A percentile compares a stretch with the other conserved stretches of the same genome.
Conservation (phyloP, 2,888 invertebrate species). For the Tipula unca region DNA sequence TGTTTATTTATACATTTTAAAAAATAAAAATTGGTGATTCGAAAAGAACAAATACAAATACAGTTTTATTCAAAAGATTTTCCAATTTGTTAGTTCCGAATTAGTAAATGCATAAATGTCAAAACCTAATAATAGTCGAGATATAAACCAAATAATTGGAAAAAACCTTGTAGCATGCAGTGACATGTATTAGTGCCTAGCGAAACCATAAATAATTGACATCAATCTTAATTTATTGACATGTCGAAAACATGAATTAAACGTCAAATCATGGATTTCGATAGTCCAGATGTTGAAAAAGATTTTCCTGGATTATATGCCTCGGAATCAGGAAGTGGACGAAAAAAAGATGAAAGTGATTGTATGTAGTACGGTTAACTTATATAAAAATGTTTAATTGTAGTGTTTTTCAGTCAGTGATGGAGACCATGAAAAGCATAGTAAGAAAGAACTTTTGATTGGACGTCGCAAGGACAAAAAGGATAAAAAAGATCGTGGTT, state of each 20-base stretch:
- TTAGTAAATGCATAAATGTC: too few species aligned
- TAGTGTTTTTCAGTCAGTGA: slow-evolving; percentile 58
- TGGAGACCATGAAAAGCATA: slow-evolving; percentile 67
- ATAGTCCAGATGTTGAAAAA: slow-evolving; percentile 79
- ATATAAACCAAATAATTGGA: too few species aligned
- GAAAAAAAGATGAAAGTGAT: slow-evolving; percentile 66
- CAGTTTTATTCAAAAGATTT: not conserved
- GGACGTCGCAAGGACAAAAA: slow-evolving; percentile 78
- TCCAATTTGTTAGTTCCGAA: too few species aligned
- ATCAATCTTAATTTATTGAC: not conserved
- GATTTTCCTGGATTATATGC: slow-evolving; percentile 84
- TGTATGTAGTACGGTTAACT: slow-evolving; percentile 49
- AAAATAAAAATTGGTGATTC: not conserved
- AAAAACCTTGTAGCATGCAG: too few species aligned
- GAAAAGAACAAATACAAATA: not conserved
- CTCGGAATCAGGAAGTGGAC: slow-evolving; percentile 55
- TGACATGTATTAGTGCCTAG: too few species aligned
- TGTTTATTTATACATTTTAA: not conserved
- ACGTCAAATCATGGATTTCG: slow-evolving; percentile 34
- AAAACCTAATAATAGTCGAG: too few species aligned
- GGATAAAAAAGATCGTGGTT: slow-evolving; percentile 80
- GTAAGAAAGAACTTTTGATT: slow-evolving; percentile 68
- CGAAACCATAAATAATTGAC: too few species aligned
- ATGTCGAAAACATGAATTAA: not conserved
- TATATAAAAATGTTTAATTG: slow-evolving; percentile 22